Base-by-base conservation (phyloP, 2,888 invertebrate genomes). In the Lypha dubia region DNA sequence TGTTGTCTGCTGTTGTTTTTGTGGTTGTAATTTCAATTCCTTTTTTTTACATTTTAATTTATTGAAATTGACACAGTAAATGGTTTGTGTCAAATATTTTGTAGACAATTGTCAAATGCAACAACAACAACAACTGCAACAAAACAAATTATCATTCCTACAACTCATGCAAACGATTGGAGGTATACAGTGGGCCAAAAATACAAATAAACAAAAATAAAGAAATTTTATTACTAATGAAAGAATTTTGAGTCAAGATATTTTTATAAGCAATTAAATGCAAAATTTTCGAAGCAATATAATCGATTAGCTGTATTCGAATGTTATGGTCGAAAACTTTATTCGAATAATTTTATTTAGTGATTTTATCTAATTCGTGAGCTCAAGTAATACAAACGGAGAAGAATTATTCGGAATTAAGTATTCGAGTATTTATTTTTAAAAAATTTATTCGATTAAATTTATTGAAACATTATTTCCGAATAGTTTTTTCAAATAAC, bases 51-150 rank as follows among this genome's bases (percentile, higher is more conserved):
- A 63, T 63, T 53, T 65, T 28, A 79, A 35, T 79, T 76, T 73
- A 84, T 84, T 84, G 80, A 68, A 84, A 84, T 68, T 84, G 84
- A 77, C 84, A 84, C 73, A 81, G 81, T 81, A 84, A 84, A 81
- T 81, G 77, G 38, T 77, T 81, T 81, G 41, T 81, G 84, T 84
- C 84, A 76, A 76, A 67, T 56, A 80, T 76, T 56, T 80, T 80
- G 76, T 68, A 77, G 76, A 77, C 73, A 80, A 84, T 84, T 80
- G 80, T 76, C 75, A 60, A 80, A 67, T 73, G 49, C 32, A 22
- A 56, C 22, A 73, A 6, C 53, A 53, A 65, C 56, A n/a, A 24
- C 51, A 46, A 9, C 44, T 63, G 11, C 44, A 58, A 62, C 9
- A 44, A 41, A 81, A 70, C 70, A 75, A 74, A n/a, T n/a, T n/a